Evolutionary conservation across 2,888 invertebrate species (phyloP).

Genomic region (Drosophila testacea): DNA sequence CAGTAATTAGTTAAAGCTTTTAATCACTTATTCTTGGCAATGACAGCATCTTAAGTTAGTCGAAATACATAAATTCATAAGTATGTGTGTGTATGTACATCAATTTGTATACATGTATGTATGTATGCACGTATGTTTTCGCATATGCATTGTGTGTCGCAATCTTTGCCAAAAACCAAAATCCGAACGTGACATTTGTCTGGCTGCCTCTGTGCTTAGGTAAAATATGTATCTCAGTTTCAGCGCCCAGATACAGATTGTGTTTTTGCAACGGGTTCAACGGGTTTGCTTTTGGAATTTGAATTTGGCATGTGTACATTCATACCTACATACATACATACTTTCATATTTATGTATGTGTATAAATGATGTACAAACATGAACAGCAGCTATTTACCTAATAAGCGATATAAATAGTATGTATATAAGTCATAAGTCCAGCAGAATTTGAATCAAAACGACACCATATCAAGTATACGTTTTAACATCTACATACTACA

Average conservation of each 20-base stretch:
- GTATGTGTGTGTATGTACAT: neutral
- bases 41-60: slow-evolving; percentile 38
- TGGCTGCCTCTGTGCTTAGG: slow-evolving; percentile 31
- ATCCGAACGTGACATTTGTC: slow-evolving; percentile 64
- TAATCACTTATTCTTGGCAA: slow-evolving; percentile 51
- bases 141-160: slow-evolving; percentile 52
- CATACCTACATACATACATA: slow-evolving; percentile 22
- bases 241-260: slow-evolving; percentile 22
- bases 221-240: slow-evolving; percentile 52
- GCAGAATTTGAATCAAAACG: neutral
- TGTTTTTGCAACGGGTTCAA: slow-evolving; percentile 66
- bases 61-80: slow-evolving; percentile 24
- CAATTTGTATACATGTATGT: slow-evolving; percentile 1
- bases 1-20: slow-evolving; percentile 15
- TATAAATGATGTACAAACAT: slow-evolving; percentile 16
- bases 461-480: slow-evolving; percentile 24
- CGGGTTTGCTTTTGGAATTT: slow-evolving; percentile 69
- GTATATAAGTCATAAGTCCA: slow-evolving; percentile 5
- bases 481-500: neutral
- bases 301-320: slow-evolving; percentile 47
- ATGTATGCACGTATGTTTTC: slow-evolving; percentile 17
- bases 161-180: slow-evolving; percentile 47
- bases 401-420: neutral
- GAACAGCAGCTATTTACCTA: slow-evolving; percentile 15
- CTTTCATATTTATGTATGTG: slow-evolving; percentile 24